Base-by-base conservation (phyloP, 2,113 vertebrate genomes). In the Oceanodroma tethys region DNA sequence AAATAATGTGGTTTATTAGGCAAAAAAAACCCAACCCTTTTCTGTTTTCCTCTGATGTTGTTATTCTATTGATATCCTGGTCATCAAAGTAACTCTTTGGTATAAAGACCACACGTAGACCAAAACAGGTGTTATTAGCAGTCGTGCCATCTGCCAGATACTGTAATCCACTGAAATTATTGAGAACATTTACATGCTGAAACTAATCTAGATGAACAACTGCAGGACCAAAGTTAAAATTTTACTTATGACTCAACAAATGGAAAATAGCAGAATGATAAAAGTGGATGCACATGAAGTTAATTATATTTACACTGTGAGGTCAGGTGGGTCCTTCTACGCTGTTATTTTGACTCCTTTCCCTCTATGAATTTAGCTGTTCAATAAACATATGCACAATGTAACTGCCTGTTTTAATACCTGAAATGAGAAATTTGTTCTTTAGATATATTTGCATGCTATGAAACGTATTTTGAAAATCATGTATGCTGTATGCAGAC, bases 221-320 rank as follows among this genome's bases (percentile, higher is more conserved):
- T 42, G 6, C 16, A 59, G 45, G n/a, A 87, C 11, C 4, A 73
- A 78, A 68, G 30, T 72, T 52, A 59, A 70, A 78, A 43, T 87
- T 81, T 72, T 84, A 78, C 26, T 16, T 13, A 8, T 23, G 15
- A 34, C 9, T 82, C 62, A 86, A 73, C 13, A 91, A 81, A 68
- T 0, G 4, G 22, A 65, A 90, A 89, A 43, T 16, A 76, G 16
- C 10, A 76, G 40, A 73, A 84, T 84, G 8, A 2, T 68, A 10
- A 45, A 43, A 75, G 8, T 0, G 4, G 2, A 27, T 8, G 11
- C 40, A 72, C 8, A 19, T 7, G n/a, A 3, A 62, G 7, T 56
- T 67, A 56, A 45, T 45, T 74, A 42, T 26, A 48, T 79, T 88
- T 66, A n/a, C 11, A 45, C 21, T 86, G 11, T 55, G 19, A 95